These are phyloP conservation scores for Cyphomyrus plagiostoma DNA, from an alignment of 2,113 vertebrate species.

Conservation along the genomic window DNA sequence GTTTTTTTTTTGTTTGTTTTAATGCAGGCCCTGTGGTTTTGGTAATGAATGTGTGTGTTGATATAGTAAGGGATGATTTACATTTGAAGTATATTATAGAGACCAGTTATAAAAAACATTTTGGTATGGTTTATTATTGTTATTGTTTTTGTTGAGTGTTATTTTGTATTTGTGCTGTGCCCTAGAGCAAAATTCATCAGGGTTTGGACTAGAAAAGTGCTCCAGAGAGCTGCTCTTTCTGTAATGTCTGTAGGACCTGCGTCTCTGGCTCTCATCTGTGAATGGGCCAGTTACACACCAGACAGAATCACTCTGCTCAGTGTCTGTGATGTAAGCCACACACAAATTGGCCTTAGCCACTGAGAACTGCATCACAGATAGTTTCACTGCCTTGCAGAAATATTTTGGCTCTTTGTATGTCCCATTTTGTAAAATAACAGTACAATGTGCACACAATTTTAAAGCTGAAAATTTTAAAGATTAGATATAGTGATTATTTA, in stretches of 20 bases:
- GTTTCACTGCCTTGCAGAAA: not conserved
- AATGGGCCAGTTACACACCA: not conserved
- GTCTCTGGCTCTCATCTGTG: not conserved
- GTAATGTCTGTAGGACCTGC: not conserved
- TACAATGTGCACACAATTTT: not conserved
- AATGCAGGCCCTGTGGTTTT: not conserved
- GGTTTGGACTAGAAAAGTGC: not conserved
- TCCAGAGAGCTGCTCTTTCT: not conserved
- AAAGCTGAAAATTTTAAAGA: not conserved
- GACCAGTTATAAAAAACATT: constrained; percentile 11
- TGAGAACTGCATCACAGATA: not conserved
- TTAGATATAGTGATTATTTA: not conserved
- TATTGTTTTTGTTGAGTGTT: not conserved
- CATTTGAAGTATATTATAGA: not conserved
- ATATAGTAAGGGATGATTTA: constrained; percentile 8
- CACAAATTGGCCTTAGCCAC: not conserved
- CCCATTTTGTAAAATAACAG: not conserved
- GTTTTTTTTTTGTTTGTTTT: not conserved
- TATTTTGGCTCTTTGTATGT: not conserved
- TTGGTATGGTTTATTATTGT: not conserved
- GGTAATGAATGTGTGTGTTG: not conserved
- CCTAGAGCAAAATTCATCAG: not conserved
- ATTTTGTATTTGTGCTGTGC: not conserved
- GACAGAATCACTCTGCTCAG: not conserved
- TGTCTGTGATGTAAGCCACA: not conserved